These are phyloP conservation scores for Tipula helvola DNA, from an alignment of 2,888 invertebrate species.

Conservation along the genomic window DNA sequence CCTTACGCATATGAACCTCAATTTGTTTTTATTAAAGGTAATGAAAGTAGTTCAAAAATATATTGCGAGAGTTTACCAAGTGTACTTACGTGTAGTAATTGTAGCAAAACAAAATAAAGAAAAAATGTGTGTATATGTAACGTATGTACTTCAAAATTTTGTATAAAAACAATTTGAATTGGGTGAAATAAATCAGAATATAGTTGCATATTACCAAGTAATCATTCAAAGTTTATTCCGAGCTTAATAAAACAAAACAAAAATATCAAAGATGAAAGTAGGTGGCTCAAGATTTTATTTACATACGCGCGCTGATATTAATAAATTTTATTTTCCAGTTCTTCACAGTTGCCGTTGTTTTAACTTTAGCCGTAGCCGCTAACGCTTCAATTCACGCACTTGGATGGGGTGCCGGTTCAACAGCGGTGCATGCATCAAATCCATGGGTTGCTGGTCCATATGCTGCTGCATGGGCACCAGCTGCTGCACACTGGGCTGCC, in stretches of 20 bases:
- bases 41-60: neutral
- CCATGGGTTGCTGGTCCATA: conserved; percentile 7
- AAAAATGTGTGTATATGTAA: neutral
- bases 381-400: conserved; percentile 29
- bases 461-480: conserved; percentile 13
- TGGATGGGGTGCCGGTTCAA: neutral
- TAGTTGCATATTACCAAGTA: neutral
- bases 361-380: conserved; percentile 30
- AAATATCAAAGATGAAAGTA: neutral
- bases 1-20: neutral
- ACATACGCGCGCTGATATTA: neutral
- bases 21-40: neutral
- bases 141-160: neutral
- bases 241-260: neutral
- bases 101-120: neutral
- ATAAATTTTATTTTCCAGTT: conserved; percentile 20
- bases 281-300: neutral
- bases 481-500: conserved; percentile 15
- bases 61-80: neutral
- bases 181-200: neutral
- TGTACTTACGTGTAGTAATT: neutral
- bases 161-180: neutral
- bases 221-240: neutral
- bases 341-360: conserved; percentile 30
- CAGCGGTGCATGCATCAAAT: neutral